Base-by-base conservation (phyloP, 2,113 vertebrate species). In the Nothoprocta perdicaria region DNA sequence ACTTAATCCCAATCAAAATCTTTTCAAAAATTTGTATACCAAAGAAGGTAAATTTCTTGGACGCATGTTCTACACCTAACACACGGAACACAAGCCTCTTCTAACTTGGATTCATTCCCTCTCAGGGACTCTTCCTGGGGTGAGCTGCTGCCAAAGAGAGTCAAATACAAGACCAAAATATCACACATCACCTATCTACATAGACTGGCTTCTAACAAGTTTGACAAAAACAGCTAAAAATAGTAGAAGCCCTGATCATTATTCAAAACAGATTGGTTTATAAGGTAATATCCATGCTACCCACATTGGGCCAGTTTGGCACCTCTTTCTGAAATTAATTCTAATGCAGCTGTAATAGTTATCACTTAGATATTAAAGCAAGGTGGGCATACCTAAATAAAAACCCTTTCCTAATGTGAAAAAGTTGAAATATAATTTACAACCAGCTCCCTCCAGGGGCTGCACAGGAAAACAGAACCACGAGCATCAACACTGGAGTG, bases 371-470 rank as follows among this genome's bases (percentile, higher is more conserved):
- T 19, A 17, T 12, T 22, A 4, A 68, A 53, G 69, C 17, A 38
- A 29, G 14, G 17, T 62, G 48, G 68, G 21, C 6, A 12, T 15
- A 35, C 2, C 26, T 33, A 19, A 72, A 55, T 0, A 2, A 6
- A 52, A 13, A 18, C 22, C 52, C 26, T 1, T 85, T 23, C 15
- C 8, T 8, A 24, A 38, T 27, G 14, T 63, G 35, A 45, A 4
- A 15, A 81, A 50, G 15, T 5, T 40, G n/a, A 6, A 26, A 14
- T 29, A 48, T 33, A 12, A 10, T 16, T 91, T 66, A 57, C 58
- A 83, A 31, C 23, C 72, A 6, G 10, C 85, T 81, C 94, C 93
- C 85, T 91, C 93, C 75, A 55, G 52, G 90, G 95, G 91, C 53
- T 71, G 52, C 80, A 35, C 26, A 63, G 27, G 10, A 74, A 58